phyloP scores from a whole-genome alignment of 23 tunicate species.

The Botrylloides violaceus region DNA sequence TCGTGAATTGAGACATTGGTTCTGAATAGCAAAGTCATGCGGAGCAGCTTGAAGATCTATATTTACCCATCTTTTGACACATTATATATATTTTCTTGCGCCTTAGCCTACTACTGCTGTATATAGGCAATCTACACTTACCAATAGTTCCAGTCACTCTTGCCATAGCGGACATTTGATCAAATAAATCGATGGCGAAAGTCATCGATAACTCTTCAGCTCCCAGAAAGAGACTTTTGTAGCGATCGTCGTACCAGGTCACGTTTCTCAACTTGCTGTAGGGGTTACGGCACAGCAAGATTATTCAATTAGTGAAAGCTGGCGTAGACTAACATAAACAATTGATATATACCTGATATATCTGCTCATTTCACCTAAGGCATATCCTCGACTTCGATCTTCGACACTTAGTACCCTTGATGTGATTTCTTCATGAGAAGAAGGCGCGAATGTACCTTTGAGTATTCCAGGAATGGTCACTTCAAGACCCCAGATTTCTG shows the following conservation, averaged over 20 bases:
- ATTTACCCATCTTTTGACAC: no score
- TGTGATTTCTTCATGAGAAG: background rate
- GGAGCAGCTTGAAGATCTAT: no score
- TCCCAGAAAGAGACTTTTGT: background rate
- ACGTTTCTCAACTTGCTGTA: conserved; percentile 10
- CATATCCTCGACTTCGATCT: background rate
- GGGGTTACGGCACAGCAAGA: no score
- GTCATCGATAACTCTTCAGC: conserved; percentile 7
- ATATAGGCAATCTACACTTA: no score
- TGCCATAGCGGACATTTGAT: background rate
- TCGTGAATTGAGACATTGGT: no score
- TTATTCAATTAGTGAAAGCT: no score
- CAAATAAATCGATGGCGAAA: background rate
- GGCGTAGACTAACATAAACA: no score
- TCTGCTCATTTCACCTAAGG: background rate
- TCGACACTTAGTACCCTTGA: background rate
- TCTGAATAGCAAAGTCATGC: no score
- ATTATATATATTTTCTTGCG: no score
- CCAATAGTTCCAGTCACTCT: conserved; percentile 14
- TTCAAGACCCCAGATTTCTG: conserved; percentile 16
- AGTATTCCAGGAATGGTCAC: conserved; percentile 10
- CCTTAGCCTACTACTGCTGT: no score
- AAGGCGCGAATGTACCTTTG: background rate
- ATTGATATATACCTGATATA: conserved; percentile 18
- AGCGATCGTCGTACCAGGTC: conserved; percentile 3